Evolutionary conservation across 2,888 invertebrate genomes (phyloP), one percentile per base, ranked within the genome.

Genomic region (Sphaeridia pumilis): DNA sequence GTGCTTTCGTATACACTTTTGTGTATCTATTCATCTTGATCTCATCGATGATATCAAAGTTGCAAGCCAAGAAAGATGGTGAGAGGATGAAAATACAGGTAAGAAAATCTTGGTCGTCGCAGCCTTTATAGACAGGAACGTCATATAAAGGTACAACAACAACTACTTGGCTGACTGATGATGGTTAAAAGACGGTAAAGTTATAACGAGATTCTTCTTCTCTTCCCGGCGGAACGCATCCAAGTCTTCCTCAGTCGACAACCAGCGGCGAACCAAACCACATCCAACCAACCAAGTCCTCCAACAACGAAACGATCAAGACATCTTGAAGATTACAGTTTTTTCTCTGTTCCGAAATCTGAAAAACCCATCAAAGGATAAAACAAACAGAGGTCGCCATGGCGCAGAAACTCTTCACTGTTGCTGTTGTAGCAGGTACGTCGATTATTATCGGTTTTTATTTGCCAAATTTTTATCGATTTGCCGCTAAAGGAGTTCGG

Each of bases 161-260:
- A 34, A 12, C 10, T 12, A 34, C n/a, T n/a, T n/a, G n/a, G n/a
- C n/a, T n/a, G n/a, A n/a, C 14, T 31, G 38, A 17, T 38, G 20
- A 38, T 17, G 20, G 38, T 38, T 17, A 38, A 38, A 38, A 38
- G 38, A 38, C 38, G 17, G 38, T 20, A 17, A 17, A 38, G 20
- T 5, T 38, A 38, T 17, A 38, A 21, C 5, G 17, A 26, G n/a
- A n/a, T n/a, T n/a, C n/a, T 38, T 45, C 46, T 34, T 46, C 46
- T 45, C 51, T 46, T 47, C 46, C 47, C 46, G 31, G 41, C 52
- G 26, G 41, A 52, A 36, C 49, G 38, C 49, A 49, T 41, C 52
- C 38, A 52, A 52, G 52, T 48, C 47, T 42, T 53, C 47, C 52
- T 53, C 52, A 53, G 52, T 53, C 47, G 47, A 31, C 46, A 47